Evolutionary conservation across 2,113 vertebrate genomes (phyloP), one percentile per base, ranked within the genome.

Genomic region (Podilymbus podiceps): DNA sequence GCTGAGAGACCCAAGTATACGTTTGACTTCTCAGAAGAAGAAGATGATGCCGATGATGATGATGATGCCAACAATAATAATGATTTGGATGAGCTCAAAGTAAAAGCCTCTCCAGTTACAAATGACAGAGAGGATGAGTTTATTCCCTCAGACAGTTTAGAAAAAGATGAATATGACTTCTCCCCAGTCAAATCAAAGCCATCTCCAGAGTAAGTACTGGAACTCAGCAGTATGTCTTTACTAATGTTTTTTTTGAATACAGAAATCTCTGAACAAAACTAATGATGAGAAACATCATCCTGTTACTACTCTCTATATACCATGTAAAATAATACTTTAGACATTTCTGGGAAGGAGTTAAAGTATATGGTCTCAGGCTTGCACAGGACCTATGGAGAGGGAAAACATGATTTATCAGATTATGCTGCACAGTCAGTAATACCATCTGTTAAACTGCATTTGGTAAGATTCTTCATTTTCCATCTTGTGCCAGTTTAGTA

Each of bases 21-120:
- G 2, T 99, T 99, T 88, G 99, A 99, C 96, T 99, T 99, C 98
- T 99, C 99, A 5, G 99, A 99, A 98, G 99, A 99, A 40, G 99
- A 99, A 86, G 98, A 99, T 3, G 98, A 98, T 69, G 98, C 98
- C 0, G 99, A 98, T 44, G 98, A 98, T 9, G 98, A 99, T 10
- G 98, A 99, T 19, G 96, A 97, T 87, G 74, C 91, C 87, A 97
- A 95, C 93, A 97, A 97, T 25, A 98, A 98, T 82, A 98, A 98
- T 66, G 98, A 98, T 87, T 96, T 98, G 91, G 97, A 98, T 74
- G 99, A 99, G 19, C 94, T 99, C 8, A 98, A 99, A 78, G 98
- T 96, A 24, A 97, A 98, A 63, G 62, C 98, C 16, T 99, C 99
- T 85, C 99, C 99, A 1, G 90, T 98, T 72, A 97, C 96, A 81